Percentiles rank a stretch among this genome's conserved stretches.
phyloP scores from a whole-genome alignment of 2,888 invertebrate genomes.

The Ectobius pallidus region DNA sequence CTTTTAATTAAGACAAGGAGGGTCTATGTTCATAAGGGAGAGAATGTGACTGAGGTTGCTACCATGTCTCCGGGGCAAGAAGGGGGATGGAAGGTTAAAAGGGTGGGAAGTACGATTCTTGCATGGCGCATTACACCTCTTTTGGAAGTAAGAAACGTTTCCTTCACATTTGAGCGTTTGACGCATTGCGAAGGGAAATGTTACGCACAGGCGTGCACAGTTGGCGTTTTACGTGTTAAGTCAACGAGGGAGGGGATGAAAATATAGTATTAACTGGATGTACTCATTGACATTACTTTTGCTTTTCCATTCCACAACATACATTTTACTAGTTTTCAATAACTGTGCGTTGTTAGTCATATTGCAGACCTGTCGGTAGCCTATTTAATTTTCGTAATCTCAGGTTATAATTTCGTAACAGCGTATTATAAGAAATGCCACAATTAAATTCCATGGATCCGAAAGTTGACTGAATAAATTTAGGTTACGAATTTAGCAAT shows the following conservation, averaged over 20 bases:
- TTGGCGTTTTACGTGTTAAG: not conserved
- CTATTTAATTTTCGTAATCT: no score
- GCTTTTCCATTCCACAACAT: no score
- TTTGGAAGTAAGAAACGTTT: not conserved
- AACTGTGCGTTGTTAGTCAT: no score
- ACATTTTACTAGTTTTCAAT: no score
- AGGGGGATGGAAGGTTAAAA: not conserved
- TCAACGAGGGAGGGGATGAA: not conserved
- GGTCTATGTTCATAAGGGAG: slow-evolving; percentile 16
- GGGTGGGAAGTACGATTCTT: no score
- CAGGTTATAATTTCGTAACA: no score
- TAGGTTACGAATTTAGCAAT: no score
- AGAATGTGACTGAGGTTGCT: not conserved
- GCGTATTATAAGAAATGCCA: no score
- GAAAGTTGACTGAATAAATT: no score
- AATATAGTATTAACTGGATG: not conserved
- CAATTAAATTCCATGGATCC: no score
- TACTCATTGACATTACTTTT: not conserved
- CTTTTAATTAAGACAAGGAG: slow-evolving; percentile 42
- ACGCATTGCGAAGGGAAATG: not conserved
- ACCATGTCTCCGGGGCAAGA: not conserved
- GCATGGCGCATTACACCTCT: not conserved
- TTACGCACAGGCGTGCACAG: not conserved
- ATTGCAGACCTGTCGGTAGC: no score
- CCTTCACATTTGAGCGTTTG: not conserved